Base-by-base conservation (phyloP, 2,797 vertebrate species). In the Coranthus polyacanthus region DNA sequence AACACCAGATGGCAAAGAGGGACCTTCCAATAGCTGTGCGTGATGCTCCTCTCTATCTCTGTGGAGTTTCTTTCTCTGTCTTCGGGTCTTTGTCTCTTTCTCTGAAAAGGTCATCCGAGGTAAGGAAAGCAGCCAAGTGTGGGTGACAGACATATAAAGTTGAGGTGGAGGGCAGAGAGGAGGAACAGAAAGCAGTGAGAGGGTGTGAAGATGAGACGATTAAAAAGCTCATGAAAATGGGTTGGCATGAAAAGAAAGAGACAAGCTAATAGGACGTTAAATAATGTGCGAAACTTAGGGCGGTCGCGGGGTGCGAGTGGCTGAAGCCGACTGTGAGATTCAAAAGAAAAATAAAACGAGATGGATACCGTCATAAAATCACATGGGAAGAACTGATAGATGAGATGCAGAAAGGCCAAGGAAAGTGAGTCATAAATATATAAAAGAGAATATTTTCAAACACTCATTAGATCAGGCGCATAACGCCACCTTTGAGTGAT, bases 91-190 rank as follows among this genome's bases (percentile, higher is more conserved):
- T 26, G 29, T 61, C 9, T 42, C n/a, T 34, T 29, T 56, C 51
- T 55, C 45, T 47, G 59, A 59, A 68, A 82, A 84, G 81, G 81
- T 79, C 61, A 66, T 13, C 17, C 46, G 63, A 81, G 75, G 73
- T 62, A 52, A 79, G 13, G 3, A 18, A 73, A 21, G 55, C 66
- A 58, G 59, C 34, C 13, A 22, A 39, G 55, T 65, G 49, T 34
- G 34, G 49, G 36, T 36, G 68, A 58, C 43, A 8, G 54, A 53
- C 71, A 36, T 37, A 49, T 26, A 61, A 51, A 51, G 52, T 36
- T 2, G 20, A 49, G 52, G 12, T 36, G 41, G 41, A n/a, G n/a
- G n/a, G n/a, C n/a, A n/a, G n/a, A 44, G 15, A 53, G 24, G 44
- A 46, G 29, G 59, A 53, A 29, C 32, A 50, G 51, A 55, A 65